Conservation (phyloP, 2,888 invertebrate species). For the Philaethria dido region DNA sequence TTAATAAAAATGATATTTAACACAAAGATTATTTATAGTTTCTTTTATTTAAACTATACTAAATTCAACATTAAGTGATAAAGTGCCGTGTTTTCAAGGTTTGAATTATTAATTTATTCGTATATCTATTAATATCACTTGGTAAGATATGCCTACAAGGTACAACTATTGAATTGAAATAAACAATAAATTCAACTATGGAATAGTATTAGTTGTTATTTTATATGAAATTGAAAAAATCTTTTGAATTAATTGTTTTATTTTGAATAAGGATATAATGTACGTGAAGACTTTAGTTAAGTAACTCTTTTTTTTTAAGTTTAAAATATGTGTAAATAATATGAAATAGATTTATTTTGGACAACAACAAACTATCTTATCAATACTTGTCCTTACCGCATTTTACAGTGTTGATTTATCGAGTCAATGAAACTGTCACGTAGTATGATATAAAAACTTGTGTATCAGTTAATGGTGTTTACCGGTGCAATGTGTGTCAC, state of each 20-base stretch:
- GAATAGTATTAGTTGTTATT: background rate
- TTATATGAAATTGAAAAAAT: background rate
- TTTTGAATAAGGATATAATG: no score
- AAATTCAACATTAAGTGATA: background rate
- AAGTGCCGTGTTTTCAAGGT: background rate
- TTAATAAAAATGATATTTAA: background rate
- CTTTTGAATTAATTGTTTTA: no score
- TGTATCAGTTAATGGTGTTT: constrained; percentile 61
- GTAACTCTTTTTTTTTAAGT: background rate
- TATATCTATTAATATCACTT: background rate
- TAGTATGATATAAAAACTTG: constrained; percentile 41
- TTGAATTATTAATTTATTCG: constrained; percentile 1
- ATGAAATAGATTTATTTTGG: constrained; percentile 5
- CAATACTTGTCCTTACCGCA: constrained; percentile 14
- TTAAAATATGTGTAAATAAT: background rate
- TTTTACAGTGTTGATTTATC: constrained; percentile 24
- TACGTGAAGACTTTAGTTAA: background rate
- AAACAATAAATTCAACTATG: background rate
- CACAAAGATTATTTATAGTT: background rate
- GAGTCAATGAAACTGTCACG: constrained; percentile 18
- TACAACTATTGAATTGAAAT: background rate
- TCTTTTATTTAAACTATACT: background rate
- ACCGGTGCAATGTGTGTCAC: constrained; percentile 72
- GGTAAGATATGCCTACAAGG: no score
- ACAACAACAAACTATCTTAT: constrained; percentile 14